Percentiles rank a stretch among this genome's conserved stretches.
Evolutionary conservation across 2,888 invertebrate genomes (phyloP).

Genomic region (Steinernema carpocapsae): DNA sequence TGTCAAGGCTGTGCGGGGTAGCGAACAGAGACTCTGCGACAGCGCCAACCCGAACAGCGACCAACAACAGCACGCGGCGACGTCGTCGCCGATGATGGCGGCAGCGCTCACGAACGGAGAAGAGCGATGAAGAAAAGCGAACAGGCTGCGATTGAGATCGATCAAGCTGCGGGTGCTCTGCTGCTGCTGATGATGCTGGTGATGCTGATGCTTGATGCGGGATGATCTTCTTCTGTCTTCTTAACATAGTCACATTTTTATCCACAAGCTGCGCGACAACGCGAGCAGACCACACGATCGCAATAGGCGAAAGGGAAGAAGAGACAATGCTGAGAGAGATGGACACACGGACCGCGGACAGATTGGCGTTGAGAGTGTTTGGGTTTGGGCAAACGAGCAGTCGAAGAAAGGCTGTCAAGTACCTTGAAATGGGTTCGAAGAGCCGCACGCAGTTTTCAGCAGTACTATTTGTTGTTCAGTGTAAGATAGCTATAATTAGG

Average conservation of each 20-base stretch:
- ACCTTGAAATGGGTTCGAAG: too few species aligned
- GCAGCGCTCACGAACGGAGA: neutral
- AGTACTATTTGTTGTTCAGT: too few species aligned
- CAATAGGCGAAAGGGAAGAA: neutral
- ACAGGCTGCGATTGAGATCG: slow-evolving; percentile 34
- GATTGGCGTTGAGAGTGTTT: neutral
- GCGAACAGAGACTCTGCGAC: too few species aligned
- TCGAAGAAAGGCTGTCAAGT: too few species aligned
- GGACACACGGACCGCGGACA: neutral
- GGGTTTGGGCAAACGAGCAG: too few species aligned
- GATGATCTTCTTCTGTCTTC: slow-evolving; percentile 10
- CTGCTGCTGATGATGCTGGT: neutral
- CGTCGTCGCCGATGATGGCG: too few species aligned
- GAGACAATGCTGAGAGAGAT: neutral
- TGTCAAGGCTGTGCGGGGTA: neutral
- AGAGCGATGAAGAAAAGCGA: neutral
- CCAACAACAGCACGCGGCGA: too few species aligned
- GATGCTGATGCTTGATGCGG: slow-evolving; percentile 28
- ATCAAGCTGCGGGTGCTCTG: slow-evolving; percentile 11
- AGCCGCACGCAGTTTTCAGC: too few species aligned
- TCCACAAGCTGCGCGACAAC: slow-evolving; percentile 23
- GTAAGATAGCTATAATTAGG: too few species aligned
- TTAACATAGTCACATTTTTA: neutral
- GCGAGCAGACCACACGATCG: neutral
- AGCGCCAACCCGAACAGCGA: too few species aligned